These are phyloP conservation scores for Tetrax tetrax DNA, from an alignment of 2,113 vertebrate genomes.

Conservation along the genomic window DNA sequence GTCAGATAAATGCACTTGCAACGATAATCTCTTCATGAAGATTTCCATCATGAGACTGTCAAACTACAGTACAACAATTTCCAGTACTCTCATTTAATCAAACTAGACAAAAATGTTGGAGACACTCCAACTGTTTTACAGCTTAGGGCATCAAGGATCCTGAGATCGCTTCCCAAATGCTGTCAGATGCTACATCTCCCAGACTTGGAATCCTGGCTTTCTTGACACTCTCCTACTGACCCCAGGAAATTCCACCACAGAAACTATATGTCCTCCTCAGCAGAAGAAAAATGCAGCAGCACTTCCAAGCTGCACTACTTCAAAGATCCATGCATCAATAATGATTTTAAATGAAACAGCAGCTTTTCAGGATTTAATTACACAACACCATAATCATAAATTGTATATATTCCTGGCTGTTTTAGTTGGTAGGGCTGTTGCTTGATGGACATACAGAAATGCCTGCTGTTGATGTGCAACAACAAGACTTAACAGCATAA, in stretches of 20 bases:
- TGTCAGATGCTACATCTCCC: neutral
- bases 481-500: neutral
- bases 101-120: conserved; percentile 10
- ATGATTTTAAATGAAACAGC: neutral
- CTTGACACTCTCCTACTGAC: neutral
- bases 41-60: neutral
- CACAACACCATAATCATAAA: neutral
- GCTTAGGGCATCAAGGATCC: neutral
- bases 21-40: neutral
- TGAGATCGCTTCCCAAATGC: neutral
- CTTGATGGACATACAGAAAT: neutral
- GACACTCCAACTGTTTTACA: neutral
- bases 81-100: conserved; percentile 16
- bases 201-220: neutral
- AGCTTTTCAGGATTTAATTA: neutral
- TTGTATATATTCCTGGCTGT: neutral
- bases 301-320: neutral
- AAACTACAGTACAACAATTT: neutral
- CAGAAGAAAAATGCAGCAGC: conserved; percentile 1
- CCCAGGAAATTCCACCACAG: conserved; percentile 15
- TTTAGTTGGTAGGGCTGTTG: neutral
- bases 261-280: neutral
- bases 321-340: neutral
- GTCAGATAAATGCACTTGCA: neutral
- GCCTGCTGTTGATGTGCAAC: neutral